These are phyloP conservation scores for Blennius ocellaris DNA, from an alignment of 2,113 vertebrate species.

Conservation along the genomic window DNA sequence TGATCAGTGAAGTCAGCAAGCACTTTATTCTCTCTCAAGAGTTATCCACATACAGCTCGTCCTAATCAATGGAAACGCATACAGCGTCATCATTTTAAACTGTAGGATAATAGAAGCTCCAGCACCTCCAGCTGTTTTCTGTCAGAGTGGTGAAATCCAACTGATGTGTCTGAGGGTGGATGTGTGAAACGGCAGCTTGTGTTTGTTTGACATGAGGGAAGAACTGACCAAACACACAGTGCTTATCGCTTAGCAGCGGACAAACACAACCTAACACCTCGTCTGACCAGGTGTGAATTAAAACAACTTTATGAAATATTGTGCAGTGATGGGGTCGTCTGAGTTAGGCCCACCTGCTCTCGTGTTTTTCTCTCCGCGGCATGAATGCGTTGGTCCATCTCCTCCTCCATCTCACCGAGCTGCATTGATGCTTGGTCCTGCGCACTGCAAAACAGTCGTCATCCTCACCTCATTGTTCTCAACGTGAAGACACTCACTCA, in stretches of 20 bases:
- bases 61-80: not conserved
- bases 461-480: not conserved
- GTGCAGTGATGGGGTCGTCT: not conserved
- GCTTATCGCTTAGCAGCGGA: conserved; percentile 22
- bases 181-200: conserved; percentile 16
- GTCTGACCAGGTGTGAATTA: no score
- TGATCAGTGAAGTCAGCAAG: no score
- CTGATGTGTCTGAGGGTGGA: conserved; percentile 39
- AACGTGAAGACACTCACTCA: no score
- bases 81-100: conserved; percentile 23
- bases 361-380: conserved; percentile 86
- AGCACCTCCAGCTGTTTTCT: conserved; percentile 16
- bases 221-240: conserved; percentile 52
- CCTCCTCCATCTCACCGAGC: conserved; percentile 94
- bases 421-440: conserved; percentile 95
- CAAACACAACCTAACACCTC: no score
- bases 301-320: no score
- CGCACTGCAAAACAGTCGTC: conserved; percentile 81
- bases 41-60: conserved; percentile 1
- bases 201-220: conserved; percentile 73
- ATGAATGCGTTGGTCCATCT: conserved; percentile 96
- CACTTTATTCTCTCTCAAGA: no score
- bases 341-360: conserved; percentile 83
- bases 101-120: conserved; percentile 16
- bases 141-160: conserved; percentile 31